These are phyloP conservation scores for Venturia canescens DNA, from an alignment of 1,140 invertebrate species.

Conservation along the genomic window DNA sequence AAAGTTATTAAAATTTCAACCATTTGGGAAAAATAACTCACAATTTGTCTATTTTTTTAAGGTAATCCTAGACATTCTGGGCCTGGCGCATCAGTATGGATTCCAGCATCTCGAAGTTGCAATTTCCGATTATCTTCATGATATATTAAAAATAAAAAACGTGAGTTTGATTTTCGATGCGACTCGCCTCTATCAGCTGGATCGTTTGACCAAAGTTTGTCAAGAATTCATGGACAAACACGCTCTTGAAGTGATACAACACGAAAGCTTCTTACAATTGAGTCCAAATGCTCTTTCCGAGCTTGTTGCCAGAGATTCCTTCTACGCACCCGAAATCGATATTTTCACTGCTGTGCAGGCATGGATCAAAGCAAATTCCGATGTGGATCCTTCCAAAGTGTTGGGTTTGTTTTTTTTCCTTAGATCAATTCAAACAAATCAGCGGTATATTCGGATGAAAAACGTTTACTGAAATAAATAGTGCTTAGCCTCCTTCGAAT, in stretches of 20 bases:
- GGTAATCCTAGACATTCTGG: conserved; percentile 73
- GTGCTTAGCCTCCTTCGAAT: too few relatives aligned
- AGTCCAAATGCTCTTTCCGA: conserved; percentile 89
- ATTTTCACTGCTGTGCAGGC: conserved; percentile 93
- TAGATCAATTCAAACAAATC: not conserved
- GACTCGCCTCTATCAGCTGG: conserved; percentile 85
- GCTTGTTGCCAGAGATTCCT: conserved; percentile 94
- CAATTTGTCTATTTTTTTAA: conserved; percentile 54
- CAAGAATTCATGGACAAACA: conserved; percentile 92
- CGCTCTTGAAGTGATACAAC: conserved; percentile 88
- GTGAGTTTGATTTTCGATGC: conserved; percentile 96
- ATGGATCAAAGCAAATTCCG: conserved; percentile 90
- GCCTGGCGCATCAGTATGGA: conserved; percentile 95
- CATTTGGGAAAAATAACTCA: too few relatives aligned
- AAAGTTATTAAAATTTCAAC: too few relatives aligned
- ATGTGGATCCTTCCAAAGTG: conserved; percentile 78
- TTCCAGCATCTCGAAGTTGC: conserved; percentile 94
- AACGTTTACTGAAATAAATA: conserved; percentile 4
- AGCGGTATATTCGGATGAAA: not conserved
- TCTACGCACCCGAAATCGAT: conserved; percentile 96
- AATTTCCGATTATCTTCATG: conserved; percentile 95
- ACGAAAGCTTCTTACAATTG: conserved; percentile 90
- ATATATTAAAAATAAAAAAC: conserved; percentile 91
- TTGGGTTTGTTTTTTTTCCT: conserved; percentile 60
- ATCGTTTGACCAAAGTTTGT: conserved; percentile 82